Percentiles rank a stretch among this genome's conserved stretches.
Evolutionary conservation across 2,113 vertebrate genomes (phyloP).

Genomic region (Jacana jacana): DNA sequence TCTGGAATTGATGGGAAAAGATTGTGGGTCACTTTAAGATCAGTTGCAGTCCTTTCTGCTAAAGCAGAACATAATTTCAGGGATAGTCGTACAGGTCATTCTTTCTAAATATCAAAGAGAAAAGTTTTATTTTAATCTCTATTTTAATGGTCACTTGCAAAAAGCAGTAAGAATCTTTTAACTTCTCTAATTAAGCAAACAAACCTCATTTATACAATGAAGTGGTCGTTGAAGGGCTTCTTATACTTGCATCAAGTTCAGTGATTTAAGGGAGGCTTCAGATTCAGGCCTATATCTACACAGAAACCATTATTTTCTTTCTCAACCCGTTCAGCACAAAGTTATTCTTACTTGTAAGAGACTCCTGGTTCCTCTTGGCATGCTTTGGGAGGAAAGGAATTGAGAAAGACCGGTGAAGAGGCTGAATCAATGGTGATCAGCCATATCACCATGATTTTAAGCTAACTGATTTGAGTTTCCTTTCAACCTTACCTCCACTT

Average conservation of each 20-base stretch:
- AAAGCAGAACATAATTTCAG: neutral
- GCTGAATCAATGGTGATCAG: neutral
- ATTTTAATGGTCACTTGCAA: neutral
- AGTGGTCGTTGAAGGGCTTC: neutral
- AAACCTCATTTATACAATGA: neutral
- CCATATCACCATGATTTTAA: neutral
- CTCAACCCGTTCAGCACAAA: neutral
- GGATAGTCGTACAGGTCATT: neutral
- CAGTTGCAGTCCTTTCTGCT: neutral
- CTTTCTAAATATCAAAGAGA: neutral
- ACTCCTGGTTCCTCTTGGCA: neutral
- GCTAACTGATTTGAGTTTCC: neutral
- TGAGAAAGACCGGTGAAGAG: neutral
- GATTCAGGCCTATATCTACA: neutral
- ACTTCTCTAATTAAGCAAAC: neutral
- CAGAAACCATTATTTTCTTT: neutral
- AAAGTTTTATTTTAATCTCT: neutral
- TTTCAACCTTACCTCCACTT: neutral
- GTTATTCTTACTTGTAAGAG: neutral
- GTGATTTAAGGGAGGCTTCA: neutral
- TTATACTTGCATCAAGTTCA: neutral
- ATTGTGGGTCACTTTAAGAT: neutral
- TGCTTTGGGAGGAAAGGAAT: neutral
- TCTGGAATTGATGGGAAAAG: neutral
- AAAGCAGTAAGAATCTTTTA: neutral